phyloP scores from a whole-genome alignment of 2,113 vertebrate species.

The Aix galericulata region DNA sequence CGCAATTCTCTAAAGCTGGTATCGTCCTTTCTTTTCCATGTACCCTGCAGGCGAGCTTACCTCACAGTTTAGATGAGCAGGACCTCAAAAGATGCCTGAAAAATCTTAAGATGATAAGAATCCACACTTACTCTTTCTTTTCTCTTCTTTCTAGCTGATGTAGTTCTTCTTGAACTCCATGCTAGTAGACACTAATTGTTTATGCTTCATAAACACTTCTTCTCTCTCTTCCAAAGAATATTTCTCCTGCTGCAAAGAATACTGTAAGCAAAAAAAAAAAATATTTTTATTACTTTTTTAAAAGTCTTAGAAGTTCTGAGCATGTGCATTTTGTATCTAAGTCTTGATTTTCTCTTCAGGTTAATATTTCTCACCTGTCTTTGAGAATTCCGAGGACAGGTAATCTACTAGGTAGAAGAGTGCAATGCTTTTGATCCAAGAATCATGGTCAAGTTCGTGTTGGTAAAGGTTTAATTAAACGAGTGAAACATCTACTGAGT shows the following conservation, averaged over 20 bases:
- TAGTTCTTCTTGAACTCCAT: background rate
- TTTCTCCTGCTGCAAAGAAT: background rate
- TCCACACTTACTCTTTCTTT: background rate
- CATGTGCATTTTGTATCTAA: background rate
- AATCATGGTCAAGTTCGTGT: background rate
- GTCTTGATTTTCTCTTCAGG: background rate
- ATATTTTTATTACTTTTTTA: background rate
- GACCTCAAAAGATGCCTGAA: background rate
- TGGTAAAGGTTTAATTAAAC: background rate
- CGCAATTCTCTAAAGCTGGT: background rate
- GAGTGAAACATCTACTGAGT: background rate
- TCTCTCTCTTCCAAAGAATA: background rate
- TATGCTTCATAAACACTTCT: background rate
- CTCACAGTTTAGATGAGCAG: background rate
- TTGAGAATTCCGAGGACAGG: background rate
- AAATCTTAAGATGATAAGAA: background rate
- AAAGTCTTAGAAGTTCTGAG: background rate
- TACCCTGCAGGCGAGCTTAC: rapidly evolving
- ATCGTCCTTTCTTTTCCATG: background rate
- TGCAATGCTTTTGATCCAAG: background rate
- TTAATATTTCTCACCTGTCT: background rate
- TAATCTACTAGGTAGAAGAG: background rate
- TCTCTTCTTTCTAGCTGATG: background rate
- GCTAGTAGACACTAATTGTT: background rate
- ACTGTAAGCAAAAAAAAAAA: background rate